Percentiles rank a stretch among this genome's conserved stretches.
Evolutionary conservation across 2,113 vertebrate genomes (phyloP).

Genomic region (Indicator indicator): DNA sequence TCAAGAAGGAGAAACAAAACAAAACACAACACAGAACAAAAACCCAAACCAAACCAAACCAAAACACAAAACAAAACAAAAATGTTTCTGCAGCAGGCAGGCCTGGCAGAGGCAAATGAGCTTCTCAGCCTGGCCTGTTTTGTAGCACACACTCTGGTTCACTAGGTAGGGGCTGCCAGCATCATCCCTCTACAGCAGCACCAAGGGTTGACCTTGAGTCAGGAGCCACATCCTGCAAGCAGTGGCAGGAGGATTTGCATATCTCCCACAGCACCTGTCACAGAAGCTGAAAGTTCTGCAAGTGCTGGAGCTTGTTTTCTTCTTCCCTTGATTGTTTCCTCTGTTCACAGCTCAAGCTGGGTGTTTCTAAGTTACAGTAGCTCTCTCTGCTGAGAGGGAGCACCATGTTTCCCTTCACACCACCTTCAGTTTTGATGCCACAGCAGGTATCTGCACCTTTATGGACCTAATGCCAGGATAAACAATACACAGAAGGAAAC

Average conservation of each 20-base stretch:
- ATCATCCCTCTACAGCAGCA: background rate
- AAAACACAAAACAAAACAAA: background rate
- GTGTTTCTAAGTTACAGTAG: background rate
- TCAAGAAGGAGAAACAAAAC: background rate
- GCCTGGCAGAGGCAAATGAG: background rate
- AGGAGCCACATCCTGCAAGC: background rate
- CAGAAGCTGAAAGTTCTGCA: background rate
- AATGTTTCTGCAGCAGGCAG: background rate
- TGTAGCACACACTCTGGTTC: background rate
- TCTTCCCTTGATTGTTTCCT: background rate
- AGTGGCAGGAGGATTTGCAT: background rate
- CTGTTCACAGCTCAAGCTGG: background rate
- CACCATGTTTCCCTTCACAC: background rate
- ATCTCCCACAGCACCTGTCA: background rate
- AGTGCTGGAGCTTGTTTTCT: background rate
- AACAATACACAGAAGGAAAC: background rate
- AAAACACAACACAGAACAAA: too few species aligned
- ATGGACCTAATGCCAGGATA: background rate
- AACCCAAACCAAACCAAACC: too few species aligned
- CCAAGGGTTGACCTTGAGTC: background rate
- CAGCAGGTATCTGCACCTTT: background rate
- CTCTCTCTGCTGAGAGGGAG: background rate
- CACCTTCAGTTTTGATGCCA: accelerated
- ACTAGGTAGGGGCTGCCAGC: accelerated
- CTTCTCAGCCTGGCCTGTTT: background rate